Evolutionary conservation across 2,113 vertebrate genomes (phyloP).

Genomic region (Anguilla japonica): DNA sequence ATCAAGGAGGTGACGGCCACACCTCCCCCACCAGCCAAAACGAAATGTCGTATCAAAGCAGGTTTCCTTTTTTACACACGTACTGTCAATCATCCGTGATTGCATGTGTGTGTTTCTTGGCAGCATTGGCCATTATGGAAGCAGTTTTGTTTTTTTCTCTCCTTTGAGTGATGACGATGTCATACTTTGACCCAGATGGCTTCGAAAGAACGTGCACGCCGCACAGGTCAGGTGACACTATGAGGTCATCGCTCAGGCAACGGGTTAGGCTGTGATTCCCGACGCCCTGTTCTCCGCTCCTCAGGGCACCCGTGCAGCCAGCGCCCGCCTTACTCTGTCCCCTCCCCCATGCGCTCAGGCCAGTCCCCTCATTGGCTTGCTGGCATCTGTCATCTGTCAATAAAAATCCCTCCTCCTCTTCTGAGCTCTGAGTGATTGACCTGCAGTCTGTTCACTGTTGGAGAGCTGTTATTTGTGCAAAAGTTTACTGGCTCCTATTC

Average conservation of each 20-base stretch:
- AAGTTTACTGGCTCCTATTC: too few relatives aligned
- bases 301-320: background rate
- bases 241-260: background rate
- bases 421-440: too few relatives aligned
- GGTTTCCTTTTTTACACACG: background rate
- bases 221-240: background rate
- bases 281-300: background rate
- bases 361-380: too few relatives aligned
- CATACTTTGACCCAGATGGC: background rate
- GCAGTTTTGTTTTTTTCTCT: background rate
- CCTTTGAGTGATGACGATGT: background rate
- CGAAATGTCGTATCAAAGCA: background rate
- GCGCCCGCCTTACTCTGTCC: too few relatives aligned
- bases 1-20: background rate
- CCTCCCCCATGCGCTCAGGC: too few relatives aligned
- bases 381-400: too few relatives aligned
- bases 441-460: too few relatives aligned
- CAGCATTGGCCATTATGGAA: background rate
- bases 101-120: background rate
- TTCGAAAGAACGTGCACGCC: background rate
- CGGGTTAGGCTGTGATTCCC: background rate
- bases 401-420: too few relatives aligned
- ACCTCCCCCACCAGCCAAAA: background rate
- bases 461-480: too few relatives aligned
- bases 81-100: background rate